Evolutionary conservation across 1,140 invertebrate genomes (phyloP).

Genomic region (Bombus polaris): DNA sequence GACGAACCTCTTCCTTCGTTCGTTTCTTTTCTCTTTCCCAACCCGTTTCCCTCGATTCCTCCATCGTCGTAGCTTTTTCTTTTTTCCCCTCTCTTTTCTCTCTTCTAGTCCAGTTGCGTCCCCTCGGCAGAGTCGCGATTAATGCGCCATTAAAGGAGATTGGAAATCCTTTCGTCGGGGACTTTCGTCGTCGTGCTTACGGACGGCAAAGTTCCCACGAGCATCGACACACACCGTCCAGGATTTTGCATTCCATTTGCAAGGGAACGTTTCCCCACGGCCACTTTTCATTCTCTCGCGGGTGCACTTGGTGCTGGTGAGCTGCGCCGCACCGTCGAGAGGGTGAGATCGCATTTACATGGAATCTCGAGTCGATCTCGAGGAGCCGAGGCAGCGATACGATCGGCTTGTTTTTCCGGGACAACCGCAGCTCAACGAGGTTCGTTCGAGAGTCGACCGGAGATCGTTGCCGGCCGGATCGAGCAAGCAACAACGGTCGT

Average conservation of each 20-base stretch:
- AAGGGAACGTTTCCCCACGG: conserved; percentile 49
- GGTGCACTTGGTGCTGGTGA: conserved; percentile 54
- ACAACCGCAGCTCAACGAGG: not conserved
- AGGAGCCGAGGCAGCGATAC: conserved; percentile 35
- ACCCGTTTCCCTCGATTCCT: conserved; percentile 2
- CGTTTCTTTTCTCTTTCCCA: conserved; percentile 25
- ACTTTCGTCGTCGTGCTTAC: conserved; percentile 62
- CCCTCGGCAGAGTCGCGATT: conserved; percentile 60
- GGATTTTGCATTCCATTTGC: conserved; percentile 70
- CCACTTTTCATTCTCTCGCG: conserved; percentile 55
- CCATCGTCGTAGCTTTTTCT: not conserved
- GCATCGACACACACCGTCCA: conserved; percentile 51
- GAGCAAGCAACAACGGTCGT: not conserved
- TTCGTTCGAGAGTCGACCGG: not conserved
- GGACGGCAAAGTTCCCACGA: conserved; percentile 52
- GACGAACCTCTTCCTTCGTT: conserved; percentile 19
- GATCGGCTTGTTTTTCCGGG: conserved; percentile 57
- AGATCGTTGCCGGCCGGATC: not conserved
- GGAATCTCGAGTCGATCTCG: conserved; percentile 55
- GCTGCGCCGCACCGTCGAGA: not conserved
- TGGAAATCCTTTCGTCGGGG: conserved; percentile 71
- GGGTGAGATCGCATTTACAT: conserved; percentile 66
- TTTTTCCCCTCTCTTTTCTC: not conserved
- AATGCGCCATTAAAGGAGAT: conserved; percentile 72
- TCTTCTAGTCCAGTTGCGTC: not conserved